Conservation (phyloP, 2,888 invertebrate genomes). For the Xestia sexstrigata region DNA sequence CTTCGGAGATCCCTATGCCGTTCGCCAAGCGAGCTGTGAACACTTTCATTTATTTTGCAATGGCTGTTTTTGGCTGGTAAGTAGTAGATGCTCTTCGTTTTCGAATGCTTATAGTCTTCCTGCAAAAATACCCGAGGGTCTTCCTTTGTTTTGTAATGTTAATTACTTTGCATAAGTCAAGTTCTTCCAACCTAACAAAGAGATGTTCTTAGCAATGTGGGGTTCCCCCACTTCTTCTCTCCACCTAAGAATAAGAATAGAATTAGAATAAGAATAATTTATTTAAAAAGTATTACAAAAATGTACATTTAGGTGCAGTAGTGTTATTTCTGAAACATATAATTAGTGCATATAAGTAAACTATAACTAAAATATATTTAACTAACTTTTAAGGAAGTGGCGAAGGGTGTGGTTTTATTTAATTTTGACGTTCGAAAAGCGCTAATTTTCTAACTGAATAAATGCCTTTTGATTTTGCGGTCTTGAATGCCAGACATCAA, state of each 20-base stretch:
- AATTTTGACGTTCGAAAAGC: background rate
- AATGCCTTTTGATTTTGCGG: background rate
- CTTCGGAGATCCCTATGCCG: slow-evolving; percentile 74
- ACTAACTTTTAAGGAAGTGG: background rate
- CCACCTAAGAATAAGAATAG: too few species aligned
- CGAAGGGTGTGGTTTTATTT: too few species aligned
- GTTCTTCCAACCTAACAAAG: background rate
- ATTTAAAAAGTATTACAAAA: too few species aligned
- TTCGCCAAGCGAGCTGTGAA: slow-evolving; percentile 73
- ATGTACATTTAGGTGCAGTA: too few species aligned
- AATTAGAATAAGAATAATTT: too few species aligned
- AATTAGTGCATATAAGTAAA: too few species aligned
- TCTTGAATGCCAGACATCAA: background rate
- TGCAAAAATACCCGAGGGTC: background rate
- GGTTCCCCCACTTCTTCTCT: too few species aligned
- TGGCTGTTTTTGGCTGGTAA: slow-evolving; percentile 67
- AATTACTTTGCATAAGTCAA: background rate
- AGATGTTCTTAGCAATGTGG: background rate
- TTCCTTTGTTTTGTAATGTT: background rate
- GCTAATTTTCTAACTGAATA: too few species aligned
- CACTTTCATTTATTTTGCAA: slow-evolving; percentile 51
- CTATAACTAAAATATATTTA: too few species aligned
- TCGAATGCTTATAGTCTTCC: background rate
- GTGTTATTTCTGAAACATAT: too few species aligned
- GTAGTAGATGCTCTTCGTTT: slow-evolving; percentile 32